Base-by-base conservation (phyloP, 2,113 vertebrate genomes). In the Acanthisitta chloris region DNA sequence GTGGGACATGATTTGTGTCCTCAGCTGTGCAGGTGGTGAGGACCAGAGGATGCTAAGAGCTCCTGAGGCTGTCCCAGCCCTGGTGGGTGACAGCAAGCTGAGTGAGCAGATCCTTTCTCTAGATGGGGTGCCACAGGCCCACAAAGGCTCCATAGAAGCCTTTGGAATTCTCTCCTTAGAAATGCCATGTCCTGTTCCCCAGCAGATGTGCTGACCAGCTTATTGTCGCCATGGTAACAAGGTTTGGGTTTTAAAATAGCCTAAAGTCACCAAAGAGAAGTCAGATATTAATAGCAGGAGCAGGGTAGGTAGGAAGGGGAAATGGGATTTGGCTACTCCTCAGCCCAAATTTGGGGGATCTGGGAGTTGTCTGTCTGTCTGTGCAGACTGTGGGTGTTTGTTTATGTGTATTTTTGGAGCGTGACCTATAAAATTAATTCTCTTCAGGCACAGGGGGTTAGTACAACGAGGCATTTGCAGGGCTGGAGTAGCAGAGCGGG, bases 141-240 rank as follows among this genome's bases (percentile, higher is more conserved):
- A 4, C 62, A 21, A 26, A 90, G 96, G 62, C 40, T 1, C n/a
- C n/a, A n/a, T n/a, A n/a, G n/a, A 88, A 96, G 52, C 88, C 89
- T 92, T 79, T 42, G 88, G 86, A 86, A 95, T 80, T 59, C 83
- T 65, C 59, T 36, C 91, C 93, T 85, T 49, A 31, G 87, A 61
- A 87, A 81, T 70, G 29, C 77, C 69, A 20, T 59, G 96, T 91
- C 94, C 96, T 64, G 3, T 29, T 93, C 87, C 40, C 78, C 87
- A 48, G 97, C 97, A 96, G 97, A 97, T 97, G 98, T 78, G 96
- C 97, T 98, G 98, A 59, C 98, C 91, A 48, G 92, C 95, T 97
- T 94, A 92, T 7, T 4, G 97, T 98, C 95, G 92, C 98, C 97
- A 98, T 98, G 97, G 98, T 69, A 97, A 98, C 98, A 54, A 93